Conservation (phyloP, 2,888 invertebrate genomes). For the Hipparchia sbordonii region DNA sequence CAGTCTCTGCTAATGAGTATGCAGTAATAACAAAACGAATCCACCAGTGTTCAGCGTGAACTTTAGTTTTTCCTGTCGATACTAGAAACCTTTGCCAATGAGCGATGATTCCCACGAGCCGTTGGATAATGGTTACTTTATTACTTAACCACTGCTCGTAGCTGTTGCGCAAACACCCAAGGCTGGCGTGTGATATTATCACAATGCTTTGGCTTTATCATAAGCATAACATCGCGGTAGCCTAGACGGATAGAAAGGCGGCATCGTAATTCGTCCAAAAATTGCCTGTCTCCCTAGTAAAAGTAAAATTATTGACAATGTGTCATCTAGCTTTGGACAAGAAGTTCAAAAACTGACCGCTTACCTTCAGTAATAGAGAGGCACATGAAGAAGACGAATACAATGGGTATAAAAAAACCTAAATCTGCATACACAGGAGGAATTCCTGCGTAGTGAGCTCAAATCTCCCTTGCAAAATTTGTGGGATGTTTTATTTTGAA, state of each 20-base stretch:
- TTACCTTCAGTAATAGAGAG: too few species aligned
- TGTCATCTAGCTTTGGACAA: too few species aligned
- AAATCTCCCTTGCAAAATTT: too few species aligned
- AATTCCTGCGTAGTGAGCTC: too few species aligned
- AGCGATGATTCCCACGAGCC: constrained; percentile 68
- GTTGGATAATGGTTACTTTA: constrained; percentile 78
- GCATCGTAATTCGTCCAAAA: constrained; percentile 9
- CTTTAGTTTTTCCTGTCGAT: constrained; percentile 33
- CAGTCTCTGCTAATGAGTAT: not conserved
- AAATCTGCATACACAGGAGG: too few species aligned
- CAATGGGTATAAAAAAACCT: too few species aligned
- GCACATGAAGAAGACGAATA: too few species aligned
- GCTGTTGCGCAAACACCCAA: constrained; percentile 69
- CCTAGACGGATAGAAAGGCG: constrained; percentile 18
- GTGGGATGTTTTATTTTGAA: too few species aligned
- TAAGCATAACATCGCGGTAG: constrained; percentile 17
- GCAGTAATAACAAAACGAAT: not conserved
- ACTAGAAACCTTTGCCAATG: constrained; percentile 36
- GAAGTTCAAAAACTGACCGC: too few species aligned
- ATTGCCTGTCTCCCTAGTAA: not conserved
- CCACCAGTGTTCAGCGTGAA: constrained; percentile 18
- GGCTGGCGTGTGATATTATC: constrained; percentile 52
- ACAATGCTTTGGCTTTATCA: constrained; percentile 37
- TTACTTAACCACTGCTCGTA: constrained; percentile 71
- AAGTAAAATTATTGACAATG: not conserved